Conservation (phyloP, 2,888 invertebrate species). For the Eumerus sabulonum region DNA sequence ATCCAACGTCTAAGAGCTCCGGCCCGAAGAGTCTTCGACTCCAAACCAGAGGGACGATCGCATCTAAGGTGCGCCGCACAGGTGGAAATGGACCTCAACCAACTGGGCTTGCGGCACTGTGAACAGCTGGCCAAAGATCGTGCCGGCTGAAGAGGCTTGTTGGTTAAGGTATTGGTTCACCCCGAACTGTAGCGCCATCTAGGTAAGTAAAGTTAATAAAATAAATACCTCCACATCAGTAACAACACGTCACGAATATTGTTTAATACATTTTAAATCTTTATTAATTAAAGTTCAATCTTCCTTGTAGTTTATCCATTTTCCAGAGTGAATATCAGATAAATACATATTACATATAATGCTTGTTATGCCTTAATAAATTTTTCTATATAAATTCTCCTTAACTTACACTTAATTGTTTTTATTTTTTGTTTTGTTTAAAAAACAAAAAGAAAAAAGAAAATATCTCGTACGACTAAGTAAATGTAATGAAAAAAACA, state of each 20-base stretch:
- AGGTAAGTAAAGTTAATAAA: too few species aligned
- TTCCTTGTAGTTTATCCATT: conserved; percentile 55
- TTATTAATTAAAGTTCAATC: conserved; percentile 52
- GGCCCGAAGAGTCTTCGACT: too few species aligned
- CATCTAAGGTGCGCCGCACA: too few species aligned
- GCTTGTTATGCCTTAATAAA: conserved; percentile 60
- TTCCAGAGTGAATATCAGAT: conserved; percentile 68
- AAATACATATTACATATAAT: conserved; percentile 60
- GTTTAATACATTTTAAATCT: conserved; percentile 44
- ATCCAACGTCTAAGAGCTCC: too few species aligned
- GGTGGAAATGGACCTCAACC: too few species aligned
- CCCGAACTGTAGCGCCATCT: too few species aligned
- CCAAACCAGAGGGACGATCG: too few species aligned
- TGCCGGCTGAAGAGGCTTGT: too few species aligned
- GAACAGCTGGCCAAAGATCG: too few species aligned
- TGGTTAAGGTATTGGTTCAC: too few species aligned
- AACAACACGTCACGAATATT: not conserved
- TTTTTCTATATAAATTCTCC: conserved; percentile 67
- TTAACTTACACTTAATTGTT: conserved; percentile 58
- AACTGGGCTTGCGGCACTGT: too few species aligned
- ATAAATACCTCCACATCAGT: too few species aligned
- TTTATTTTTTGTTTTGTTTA: conserved; percentile 27
- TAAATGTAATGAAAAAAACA: conserved; percentile 35
- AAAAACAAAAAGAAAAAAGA: not conserved
- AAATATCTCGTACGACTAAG: conserved; percentile 4